phyloP scores from a whole-genome alignment of 2,797 vertebrate species.

The Manis crassicaudata region DNA sequence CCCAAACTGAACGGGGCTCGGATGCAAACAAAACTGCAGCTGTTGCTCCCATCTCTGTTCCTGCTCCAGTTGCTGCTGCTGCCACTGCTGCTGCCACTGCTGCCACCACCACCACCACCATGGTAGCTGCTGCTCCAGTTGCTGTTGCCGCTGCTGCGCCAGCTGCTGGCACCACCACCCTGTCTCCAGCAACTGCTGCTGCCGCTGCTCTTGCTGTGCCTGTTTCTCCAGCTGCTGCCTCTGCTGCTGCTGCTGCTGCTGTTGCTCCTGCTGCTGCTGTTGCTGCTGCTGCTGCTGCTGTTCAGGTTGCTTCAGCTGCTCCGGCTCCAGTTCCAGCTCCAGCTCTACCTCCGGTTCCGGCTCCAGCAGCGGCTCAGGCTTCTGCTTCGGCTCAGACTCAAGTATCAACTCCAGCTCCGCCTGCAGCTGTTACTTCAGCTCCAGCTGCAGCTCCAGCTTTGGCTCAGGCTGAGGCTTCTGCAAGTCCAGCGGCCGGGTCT shows the following conservation, averaged over 20 bases:
- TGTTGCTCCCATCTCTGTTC: conserved; percentile 79
- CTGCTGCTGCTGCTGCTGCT: background rate
- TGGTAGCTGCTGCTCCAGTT: conserved; percentile 71
- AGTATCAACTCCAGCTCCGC: conserved; percentile 50
- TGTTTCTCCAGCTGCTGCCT: conserved; percentile 38
- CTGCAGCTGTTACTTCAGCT: conserved; percentile 34
- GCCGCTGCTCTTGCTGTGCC: background rate
- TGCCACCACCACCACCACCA: conserved; percentile 62
- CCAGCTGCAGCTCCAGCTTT: conserved; percentile 72
- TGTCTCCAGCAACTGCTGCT: background rate
- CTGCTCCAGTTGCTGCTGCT: conserved; percentile 52
- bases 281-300: background rate
- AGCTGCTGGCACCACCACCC: background rate
- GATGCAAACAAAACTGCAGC: conserved; percentile 89
- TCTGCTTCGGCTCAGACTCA: conserved; percentile 65
- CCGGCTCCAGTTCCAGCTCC: conserved; percentile 73
- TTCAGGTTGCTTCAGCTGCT: conserved; percentile 55
- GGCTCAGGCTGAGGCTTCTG: conserved; percentile 69
- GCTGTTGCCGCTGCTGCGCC: background rate
- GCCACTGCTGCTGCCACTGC: conserved; percentile 33
- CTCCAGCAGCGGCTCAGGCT: conserved; percentile 47
- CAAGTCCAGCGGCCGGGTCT: conserved; percentile 78
- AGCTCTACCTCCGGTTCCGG: background rate
- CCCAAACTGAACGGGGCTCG: conserved; percentile 94
- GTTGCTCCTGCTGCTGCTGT: background rate